Evolutionary conservation across 2,113 vertebrate genomes (phyloP).

Genomic region (Amia ocellicauda): DNA sequence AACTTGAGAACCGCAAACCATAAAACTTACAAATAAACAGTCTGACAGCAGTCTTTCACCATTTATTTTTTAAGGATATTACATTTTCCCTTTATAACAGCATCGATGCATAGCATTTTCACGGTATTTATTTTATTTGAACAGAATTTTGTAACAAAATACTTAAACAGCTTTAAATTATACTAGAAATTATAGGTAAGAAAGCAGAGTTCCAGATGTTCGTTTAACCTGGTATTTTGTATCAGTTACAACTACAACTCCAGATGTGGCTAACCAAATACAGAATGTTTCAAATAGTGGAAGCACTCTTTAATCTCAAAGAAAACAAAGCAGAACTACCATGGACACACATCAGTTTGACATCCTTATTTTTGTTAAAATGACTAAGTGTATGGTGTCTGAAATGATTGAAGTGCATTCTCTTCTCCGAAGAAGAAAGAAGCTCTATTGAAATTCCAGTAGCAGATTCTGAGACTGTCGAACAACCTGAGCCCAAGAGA

Average conservation of each 20-base stretch:
- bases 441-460: slow-evolving; percentile 34
- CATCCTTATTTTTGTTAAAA: slow-evolving; percentile 30
- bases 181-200: slow-evolving; percentile 45
- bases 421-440: slow-evolving; percentile 7
- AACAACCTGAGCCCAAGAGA: slow-evolving; percentile 33
- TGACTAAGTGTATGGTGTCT: slow-evolving; percentile 30
- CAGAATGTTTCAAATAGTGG: slow-evolving; percentile 22
- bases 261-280: slow-evolving; percentile 36
- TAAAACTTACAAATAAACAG: neutral
- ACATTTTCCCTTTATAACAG: neutral
- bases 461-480: slow-evolving; percentile 24
- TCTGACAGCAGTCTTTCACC: neutral
- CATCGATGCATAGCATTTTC: slow-evolving; percentile 1
- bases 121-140: slow-evolving; percentile 19
- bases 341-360: slow-evolving; percentile 27
- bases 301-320: slow-evolving; percentile 24
- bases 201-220: slow-evolving; percentile 53
- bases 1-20: neutral
- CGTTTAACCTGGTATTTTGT: slow-evolving; percentile 35
- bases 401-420: slow-evolving; percentile 12
- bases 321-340: slow-evolving; percentile 16
- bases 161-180: slow-evolving; percentile 26
- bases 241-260: slow-evolving; percentile 39
- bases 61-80: neutral
- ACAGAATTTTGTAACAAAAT: slow-evolving; percentile 23